These are phyloP conservation scores for Villa cingulata DNA, from an alignment of 2,888 invertebrate species.

Conservation along the genomic window DNA sequence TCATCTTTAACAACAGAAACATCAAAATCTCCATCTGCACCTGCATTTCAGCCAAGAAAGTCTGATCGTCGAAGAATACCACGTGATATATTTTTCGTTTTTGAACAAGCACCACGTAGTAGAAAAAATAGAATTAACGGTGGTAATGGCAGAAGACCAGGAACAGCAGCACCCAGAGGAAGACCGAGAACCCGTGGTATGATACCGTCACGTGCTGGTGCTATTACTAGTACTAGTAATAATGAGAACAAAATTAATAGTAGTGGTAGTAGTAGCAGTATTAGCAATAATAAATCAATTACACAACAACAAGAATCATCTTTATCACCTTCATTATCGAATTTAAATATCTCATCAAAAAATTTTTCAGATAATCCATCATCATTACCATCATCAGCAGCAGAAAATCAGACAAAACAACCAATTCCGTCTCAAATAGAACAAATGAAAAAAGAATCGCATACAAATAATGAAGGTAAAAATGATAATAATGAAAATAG, in stretches of 20 bases:
- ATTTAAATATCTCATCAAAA: too few species aligned
- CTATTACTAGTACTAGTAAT: slow-evolving; percentile 22
- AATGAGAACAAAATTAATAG: slow-evolving; percentile 19
- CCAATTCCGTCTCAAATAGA: slow-evolving; percentile 1
- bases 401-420: background rate
- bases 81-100: slow-evolving; percentile 32
- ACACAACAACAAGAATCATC: background rate
- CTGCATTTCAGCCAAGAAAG: slow-evolving; percentile 23
- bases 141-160: slow-evolving; percentile 5
- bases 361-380: too few species aligned
- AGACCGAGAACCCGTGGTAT: too few species aligned
- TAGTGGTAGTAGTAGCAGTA: slow-evolving; percentile 8
- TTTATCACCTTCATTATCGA: too few species aligned
- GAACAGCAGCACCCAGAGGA: slow-evolving; percentile 15
- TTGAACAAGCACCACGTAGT: slow-evolving; percentile 29
- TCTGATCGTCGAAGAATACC: slow-evolving; percentile 33
- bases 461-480: background rate
- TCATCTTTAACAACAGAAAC: background rate
- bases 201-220: too few species aligned
- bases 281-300: background rate
- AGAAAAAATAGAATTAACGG: slow-evolving; percentile 19
- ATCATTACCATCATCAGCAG: background rate
- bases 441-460: background rate
- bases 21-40: background rate
- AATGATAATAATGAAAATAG: background rate